Evolutionary conservation across 2,797 vertebrate species (phyloP), one percentile per base, ranked within the genome.

Genomic region (Syngnathus acus): DNA sequence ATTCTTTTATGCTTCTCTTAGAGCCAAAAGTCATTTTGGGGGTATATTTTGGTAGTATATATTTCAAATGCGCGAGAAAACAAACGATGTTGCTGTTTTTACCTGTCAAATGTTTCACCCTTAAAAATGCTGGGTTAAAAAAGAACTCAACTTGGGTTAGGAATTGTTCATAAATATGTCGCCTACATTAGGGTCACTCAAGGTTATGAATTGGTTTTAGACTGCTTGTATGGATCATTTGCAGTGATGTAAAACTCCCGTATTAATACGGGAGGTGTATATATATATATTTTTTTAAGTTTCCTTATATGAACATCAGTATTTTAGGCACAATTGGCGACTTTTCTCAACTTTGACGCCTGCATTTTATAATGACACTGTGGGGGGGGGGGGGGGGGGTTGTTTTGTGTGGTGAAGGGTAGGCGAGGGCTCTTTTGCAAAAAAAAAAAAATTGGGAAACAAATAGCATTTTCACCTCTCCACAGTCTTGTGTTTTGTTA

Each of bases 401-500:
- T 37, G 11, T 62, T 62, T 45, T 45, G 2, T 21, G 17, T 42
- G 59, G 59, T 42, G 1, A 23, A 32, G 21, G 42, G 21, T 23
- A 42, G 21, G 23, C 10, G 10, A 43, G 39, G 43, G 39, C 8
- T 1, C n/a, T 43, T 21, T 17, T 23, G 23, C 53, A n/a, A 19
- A 42, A n/a, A 17, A n/a, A 14, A 21, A 9, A 14, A 57, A 57
- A 32, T 37, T 17, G 26, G 26, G 54, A 57, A 62, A 43, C 59
- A 62, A 62, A 43, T 11, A 43, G 40, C n/a, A n/a, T 62, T 45
- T 19, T 62, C 60, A 43, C 23, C 39, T 62, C 45, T 26, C 40
- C 60, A 23, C 60, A 26, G 11, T 23, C 60, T 62, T 45, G 21
- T 62, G 21, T 45, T 43, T 62, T 62, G 60, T 23, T 61, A 61